phyloP scores from a whole-genome alignment of 2,113 vertebrate genomes.

The Pyrgilauda ruficollis region DNA sequence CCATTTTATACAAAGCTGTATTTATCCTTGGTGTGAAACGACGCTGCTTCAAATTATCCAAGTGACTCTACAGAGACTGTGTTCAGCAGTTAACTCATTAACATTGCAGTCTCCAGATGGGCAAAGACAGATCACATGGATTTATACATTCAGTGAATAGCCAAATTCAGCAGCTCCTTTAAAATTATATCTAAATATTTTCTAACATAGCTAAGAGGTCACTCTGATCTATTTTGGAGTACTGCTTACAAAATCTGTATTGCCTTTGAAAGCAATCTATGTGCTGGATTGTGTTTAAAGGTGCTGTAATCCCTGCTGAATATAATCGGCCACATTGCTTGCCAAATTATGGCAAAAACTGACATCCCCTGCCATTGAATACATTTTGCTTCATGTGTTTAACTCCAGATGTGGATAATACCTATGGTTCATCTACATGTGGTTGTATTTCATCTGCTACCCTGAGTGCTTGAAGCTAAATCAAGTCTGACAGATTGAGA shows the following conservation, averaged over 20 bases:
- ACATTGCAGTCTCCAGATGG: constrained; percentile 41
- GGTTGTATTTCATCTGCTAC: neutral
- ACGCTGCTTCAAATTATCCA: neutral
- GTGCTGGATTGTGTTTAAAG: neutral
- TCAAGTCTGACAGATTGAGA: neutral
- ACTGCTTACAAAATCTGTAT: neutral
- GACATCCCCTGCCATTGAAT: neutral
- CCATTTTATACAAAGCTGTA: constrained; percentile 45
- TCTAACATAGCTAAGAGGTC: constrained; percentile 8
- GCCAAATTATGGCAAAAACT: neutral
- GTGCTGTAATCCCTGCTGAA: neutral
- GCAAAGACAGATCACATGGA: neutral
- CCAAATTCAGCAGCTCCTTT: neutral
- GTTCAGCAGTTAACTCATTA: constrained; percentile 54
- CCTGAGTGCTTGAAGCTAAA: neutral
- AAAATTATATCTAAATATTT: constrained; percentile 45
- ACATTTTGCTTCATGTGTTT: neutral
- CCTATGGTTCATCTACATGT: neutral
- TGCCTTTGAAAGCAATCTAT: neutral
- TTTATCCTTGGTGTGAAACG: constrained; percentile 38
- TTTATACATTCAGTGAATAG: constrained; percentile 14
- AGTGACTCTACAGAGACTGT: constrained; percentile 42
- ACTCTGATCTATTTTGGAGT: neutral
- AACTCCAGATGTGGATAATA: neutral
- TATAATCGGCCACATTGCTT: neutral